Evolutionary conservation across 2,797 vertebrate genomes (phyloP).

Genomic region (Parotocinclus haroldoi): DNA sequence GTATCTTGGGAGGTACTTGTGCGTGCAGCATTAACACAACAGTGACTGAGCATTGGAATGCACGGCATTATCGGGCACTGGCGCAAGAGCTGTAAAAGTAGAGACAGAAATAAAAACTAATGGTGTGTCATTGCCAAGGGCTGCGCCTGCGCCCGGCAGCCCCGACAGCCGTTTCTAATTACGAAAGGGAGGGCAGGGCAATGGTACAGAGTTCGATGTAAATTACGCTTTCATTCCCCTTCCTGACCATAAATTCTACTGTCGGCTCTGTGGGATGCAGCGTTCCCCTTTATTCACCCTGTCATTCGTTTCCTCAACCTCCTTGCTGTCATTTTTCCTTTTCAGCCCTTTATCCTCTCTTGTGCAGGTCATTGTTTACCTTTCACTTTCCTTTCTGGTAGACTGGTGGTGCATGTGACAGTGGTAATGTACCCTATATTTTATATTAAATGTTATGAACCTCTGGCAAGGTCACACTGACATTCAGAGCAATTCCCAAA

Average conservation of each 20-base stretch:
- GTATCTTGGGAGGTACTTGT: constrained; percentile 53
- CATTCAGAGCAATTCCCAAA: too few relatives aligned
- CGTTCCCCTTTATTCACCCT: constrained; percentile 54
- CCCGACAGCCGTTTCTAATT: constrained; percentile 78
- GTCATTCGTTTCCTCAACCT: constrained; percentile 22
- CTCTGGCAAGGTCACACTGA: too few relatives aligned
- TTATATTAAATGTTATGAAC: too few relatives aligned
- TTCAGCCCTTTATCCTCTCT: neutral
- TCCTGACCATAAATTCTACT: constrained; percentile 72
- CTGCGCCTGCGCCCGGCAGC: constrained; percentile 55
- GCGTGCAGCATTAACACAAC: constrained; percentile 46
- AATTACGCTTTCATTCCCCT: constrained; percentile 75
- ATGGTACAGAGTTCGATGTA: constrained; percentile 68
- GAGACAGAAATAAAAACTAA: constrained; percentile 78
- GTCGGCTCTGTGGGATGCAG: constrained; percentile 60
- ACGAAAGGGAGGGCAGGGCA: constrained; percentile 69
- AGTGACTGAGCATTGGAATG: constrained; percentile 50
- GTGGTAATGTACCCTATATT: neutral
- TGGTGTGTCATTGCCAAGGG: constrained; percentile 75
- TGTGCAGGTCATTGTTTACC: too few relatives aligned
- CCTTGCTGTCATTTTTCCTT: neutral
- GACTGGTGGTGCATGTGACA: constrained; percentile 9
- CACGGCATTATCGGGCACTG: constrained; percentile 61
- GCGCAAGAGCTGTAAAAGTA: constrained; percentile 64
- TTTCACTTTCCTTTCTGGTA: neutral